These are phyloP conservation scores for Ctenoplectra terminalis DNA, from an alignment of 1,140 invertebrate species.

Conservation along the genomic window DNA sequence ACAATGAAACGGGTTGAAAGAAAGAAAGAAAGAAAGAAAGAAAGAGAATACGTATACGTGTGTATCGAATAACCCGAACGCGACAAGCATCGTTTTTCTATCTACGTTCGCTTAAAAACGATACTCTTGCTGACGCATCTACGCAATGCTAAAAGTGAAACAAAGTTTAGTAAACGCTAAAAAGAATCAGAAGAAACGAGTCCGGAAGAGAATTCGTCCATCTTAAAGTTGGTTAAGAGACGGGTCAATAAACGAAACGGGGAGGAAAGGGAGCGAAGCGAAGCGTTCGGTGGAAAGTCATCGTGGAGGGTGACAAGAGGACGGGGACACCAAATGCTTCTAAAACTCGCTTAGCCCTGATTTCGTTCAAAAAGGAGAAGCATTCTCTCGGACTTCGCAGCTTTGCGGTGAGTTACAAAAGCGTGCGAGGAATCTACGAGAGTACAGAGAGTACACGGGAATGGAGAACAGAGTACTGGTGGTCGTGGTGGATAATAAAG, in stretches of 20 bases:
- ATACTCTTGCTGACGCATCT: slow-evolving; percentile 4
- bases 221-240: not conserved
- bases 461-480: not conserved
- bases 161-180: not conserved
- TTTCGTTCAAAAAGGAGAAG: slow-evolving; percentile 6
- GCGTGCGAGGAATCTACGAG: slow-evolving; percentile 38
- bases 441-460: not conserved
- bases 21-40: too few relatives aligned
- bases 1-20: not conserved
- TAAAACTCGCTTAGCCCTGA: slow-evolving; percentile 41
- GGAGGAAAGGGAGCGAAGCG: not conserved
- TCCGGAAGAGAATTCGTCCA: not conserved
- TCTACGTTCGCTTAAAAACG: not conserved
- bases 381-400: not conserved
- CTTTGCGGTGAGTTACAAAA: slow-evolving; percentile 35
- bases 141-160: not conserved
- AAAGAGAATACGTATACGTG: not conserved
- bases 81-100: not conserved
- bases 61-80: not conserved
- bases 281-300: not conserved
- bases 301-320: not conserved
- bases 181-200: not conserved
- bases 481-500: slow-evolving; percentile 7
- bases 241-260: not conserved
- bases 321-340: slow-evolving; percentile 6